A percentile compares a stretch with the other conserved stretches of the same genome.
Evolutionary conservation across 2,113 vertebrate genomes (phyloP).

Genomic region (Dermatemys mawii): DNA sequence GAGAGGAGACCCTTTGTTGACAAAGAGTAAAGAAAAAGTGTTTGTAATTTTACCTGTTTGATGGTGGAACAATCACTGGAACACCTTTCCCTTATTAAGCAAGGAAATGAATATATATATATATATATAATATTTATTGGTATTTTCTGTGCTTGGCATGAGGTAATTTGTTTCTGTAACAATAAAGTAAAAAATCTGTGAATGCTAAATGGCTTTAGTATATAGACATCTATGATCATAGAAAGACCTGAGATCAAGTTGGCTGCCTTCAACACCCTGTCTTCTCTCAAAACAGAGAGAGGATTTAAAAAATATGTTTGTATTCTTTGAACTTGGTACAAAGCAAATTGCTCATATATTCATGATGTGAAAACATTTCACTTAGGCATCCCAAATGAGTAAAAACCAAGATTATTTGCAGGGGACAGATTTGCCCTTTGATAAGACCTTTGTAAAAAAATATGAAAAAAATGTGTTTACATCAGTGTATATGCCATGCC

Average conservation of each 20-base stretch:
- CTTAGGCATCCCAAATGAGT: conserved; percentile 57
- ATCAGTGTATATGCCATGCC: background rate
- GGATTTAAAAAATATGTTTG: conserved; percentile 35
- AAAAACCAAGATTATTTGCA: conserved; percentile 37
- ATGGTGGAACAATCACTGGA: conserved; percentile 60
- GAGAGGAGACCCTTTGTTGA: conserved; percentile 35
- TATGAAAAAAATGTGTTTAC: background rate
- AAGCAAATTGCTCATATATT: conserved; percentile 63
- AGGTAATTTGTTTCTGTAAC: conserved; percentile 66
- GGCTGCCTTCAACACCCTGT: conserved; percentile 69
- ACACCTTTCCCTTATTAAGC: conserved; percentile 73
- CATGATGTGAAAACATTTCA: conserved; percentile 64
- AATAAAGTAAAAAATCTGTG: conserved; percentile 69
- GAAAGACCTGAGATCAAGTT: conserved; percentile 77
- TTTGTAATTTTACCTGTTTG: conserved; percentile 62
- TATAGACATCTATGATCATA: conserved; percentile 76
- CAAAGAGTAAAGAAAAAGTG: conserved; percentile 60
- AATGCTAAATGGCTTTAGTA: conserved; percentile 71
- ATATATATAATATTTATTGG: conserved; percentile 76
- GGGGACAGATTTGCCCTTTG: background rate
- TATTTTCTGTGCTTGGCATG: conserved; percentile 67
- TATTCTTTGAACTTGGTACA: conserved; percentile 49
- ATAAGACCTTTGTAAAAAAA: background rate
- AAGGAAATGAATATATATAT: conserved; percentile 72
- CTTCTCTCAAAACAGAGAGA: conserved; percentile 57